Conservation (phyloP, 2,888 invertebrate species). For the Mesorhabditis sp. region DNA sequence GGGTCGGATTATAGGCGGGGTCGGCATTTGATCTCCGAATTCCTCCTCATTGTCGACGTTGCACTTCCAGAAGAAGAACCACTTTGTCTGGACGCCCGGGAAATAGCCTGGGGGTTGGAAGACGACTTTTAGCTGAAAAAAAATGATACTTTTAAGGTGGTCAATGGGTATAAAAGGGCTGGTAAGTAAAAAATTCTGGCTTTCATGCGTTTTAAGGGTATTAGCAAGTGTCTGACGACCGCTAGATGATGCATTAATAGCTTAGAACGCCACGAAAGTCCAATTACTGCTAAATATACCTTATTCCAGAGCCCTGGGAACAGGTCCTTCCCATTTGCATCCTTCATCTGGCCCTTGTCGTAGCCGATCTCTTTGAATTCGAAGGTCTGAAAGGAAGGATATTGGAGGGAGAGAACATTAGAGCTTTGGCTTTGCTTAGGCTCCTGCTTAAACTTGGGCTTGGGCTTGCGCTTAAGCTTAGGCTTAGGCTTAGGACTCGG, state of each 20-base stretch:
- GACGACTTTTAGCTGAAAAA: slow-evolving; percentile 66
- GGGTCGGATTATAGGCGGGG: slow-evolving; percentile 32
- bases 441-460: too few species aligned
- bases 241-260: too few species aligned
- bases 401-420: slow-evolving; percentile 12
- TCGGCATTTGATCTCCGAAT: slow-evolving; percentile 65
- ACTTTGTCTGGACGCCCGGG: slow-evolving; percentile 65
- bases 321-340: slow-evolving; percentile 59
- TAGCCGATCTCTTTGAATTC: slow-evolving; percentile 70
- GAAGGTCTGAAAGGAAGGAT: slow-evolving; percentile 73
- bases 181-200: too few species aligned
- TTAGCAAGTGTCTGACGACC: too few species aligned
- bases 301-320: slow-evolving; percentile 61
- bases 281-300: slow-evolving; percentile 8
- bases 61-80: slow-evolving; percentile 61
- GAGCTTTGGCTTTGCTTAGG: too few species aligned
- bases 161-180: background rate
- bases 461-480: too few species aligned
- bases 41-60: slow-evolving; percentile 73
- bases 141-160: background rate
- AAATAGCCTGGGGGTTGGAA: slow-evolving; percentile 84
- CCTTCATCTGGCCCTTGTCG: slow-evolving; percentile 67
- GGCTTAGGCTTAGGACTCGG: too few species aligned
- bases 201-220: too few species aligned
- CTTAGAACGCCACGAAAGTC: too few species aligned